A percentile compares a stretch with the other conserved stretches of the same genome.
These are phyloP conservation scores for Periplaneta americana DNA, from an alignment of 1,140 invertebrate species.

Conservation along the genomic window DNA sequence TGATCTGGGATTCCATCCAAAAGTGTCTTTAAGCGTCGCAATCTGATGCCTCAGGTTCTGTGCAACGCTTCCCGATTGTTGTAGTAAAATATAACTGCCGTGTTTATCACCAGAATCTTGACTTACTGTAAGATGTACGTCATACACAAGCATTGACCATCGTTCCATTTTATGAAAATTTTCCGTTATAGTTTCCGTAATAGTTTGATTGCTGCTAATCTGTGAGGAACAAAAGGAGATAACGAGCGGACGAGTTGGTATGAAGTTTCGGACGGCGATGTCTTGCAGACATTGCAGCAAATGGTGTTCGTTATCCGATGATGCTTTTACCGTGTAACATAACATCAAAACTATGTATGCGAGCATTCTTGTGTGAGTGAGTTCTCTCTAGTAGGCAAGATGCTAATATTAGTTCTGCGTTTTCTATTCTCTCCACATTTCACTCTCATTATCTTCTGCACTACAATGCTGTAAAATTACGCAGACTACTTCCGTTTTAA, in stretches of 20 bases:
- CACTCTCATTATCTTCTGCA: no score
- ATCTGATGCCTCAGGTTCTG: not conserved
- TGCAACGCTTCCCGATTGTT: not conserved
- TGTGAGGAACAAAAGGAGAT: not conserved
- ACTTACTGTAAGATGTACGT: not conserved
- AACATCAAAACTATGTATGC: no score
- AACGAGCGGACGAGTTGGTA: not conserved
- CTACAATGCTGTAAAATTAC: no score
- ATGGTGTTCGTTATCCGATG: no score
- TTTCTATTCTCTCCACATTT: no score
- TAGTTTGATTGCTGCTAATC: no score
- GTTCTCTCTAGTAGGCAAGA: no score
- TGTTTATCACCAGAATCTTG: not conserved
- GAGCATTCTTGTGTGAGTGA: no score
- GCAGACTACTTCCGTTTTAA: no score
- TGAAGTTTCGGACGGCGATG: not conserved
- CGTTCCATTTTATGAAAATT: not conserved
- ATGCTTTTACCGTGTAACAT: no score
- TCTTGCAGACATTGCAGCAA: not conserved
- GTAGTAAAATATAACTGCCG: not conserved
- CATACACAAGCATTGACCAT: not conserved
- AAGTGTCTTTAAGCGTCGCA: not conserved
- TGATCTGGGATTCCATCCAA: not conserved
- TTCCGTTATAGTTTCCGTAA: no score
- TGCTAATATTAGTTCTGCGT: no score